Base-by-base conservation (phyloP, 2,888 invertebrate species). In the Cerastoderma edule region DNA sequence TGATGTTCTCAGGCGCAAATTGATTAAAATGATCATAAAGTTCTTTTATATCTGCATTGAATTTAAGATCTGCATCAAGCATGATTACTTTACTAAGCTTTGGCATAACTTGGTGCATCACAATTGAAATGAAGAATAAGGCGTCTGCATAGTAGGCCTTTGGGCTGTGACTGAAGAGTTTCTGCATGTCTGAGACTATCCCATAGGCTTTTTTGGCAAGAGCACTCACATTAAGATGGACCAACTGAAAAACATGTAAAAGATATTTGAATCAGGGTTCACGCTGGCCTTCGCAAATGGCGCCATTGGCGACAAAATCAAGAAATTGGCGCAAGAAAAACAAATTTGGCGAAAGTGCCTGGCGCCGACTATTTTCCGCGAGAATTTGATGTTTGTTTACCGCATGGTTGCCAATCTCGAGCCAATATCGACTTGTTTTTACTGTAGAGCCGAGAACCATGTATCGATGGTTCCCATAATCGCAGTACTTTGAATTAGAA, bases 111-210 rank as follows among this genome's bases (percentile, higher is more conserved):
- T 94, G 94, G 90, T 96, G 95, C 32, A 96, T 91, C 1, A 95
- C 96, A 65, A 96, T 93, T 0, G 96, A 96, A 33, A 96, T 91
- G 90, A 96, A 96, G 93, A 96, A 97, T 30, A 96, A 92, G 0
- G 96, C 95, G 92, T 96, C 96, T 84, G 95, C 95, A 90, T 96
- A 97, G 89, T 96, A 96, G 3, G 95, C 94, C 69, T 95, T 95
- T 57, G 95, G 95, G 87, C 94, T 95, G 71, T 95, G 95, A 77
- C 93, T 93, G 92, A 96, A 96, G 90, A 95, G 95, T 8, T 95
- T 95, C 81, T 95, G 95, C 95, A 96, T 95, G 30, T 94, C 94
- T 33, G 94, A 92, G 3, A 96, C 95, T 83, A 96, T 94, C 85
- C 95, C 95, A 48, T 94, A 93, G 69, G 96, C 94, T 85, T 94